These are phyloP conservation scores for Neotragus pygmaeus DNA, from an alignment of 2,113 vertebrate species.

Conservation along the genomic window DNA sequence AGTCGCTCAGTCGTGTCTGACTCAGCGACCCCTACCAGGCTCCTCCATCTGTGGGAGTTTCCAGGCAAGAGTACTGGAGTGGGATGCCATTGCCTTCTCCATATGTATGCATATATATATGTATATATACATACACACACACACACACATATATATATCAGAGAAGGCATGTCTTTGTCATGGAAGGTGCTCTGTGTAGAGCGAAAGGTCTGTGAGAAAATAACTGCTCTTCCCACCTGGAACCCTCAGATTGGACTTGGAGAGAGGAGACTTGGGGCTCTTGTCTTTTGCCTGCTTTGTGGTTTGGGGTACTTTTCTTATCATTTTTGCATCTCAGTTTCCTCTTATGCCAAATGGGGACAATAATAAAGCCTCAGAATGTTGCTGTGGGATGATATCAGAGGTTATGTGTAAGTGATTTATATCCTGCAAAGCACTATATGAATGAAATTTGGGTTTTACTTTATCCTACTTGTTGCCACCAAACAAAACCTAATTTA, in stretches of 20 bases:
- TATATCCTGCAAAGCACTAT: neutral
- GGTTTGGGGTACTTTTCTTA: neutral
- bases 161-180: neutral
- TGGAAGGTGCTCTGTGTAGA: neutral
- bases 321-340: neutral
- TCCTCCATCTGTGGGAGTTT: neutral
- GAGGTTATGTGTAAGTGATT: neutral
- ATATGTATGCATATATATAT: accelerated
- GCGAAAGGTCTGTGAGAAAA: neutral
- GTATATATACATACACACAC: too few relatives aligned
- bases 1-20: too few relatives aligned
- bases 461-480: neutral
- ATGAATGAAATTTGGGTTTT: neutral
- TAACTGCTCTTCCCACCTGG: neutral
- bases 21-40: neutral
- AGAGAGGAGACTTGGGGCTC: neutral
- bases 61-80: neutral
- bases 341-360: neutral
- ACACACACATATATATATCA: too few relatives aligned
- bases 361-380: neutral
- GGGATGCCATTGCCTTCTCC: neutral
- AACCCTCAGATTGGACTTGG: neutral
- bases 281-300: neutral
- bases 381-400: neutral
- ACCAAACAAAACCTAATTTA: neutral